A percentile compares a stretch with the other conserved stretches of the same genome.
phyloP scores from a whole-genome alignment of 2,797 vertebrate genomes.

The Rhinichthys osculus region DNA sequence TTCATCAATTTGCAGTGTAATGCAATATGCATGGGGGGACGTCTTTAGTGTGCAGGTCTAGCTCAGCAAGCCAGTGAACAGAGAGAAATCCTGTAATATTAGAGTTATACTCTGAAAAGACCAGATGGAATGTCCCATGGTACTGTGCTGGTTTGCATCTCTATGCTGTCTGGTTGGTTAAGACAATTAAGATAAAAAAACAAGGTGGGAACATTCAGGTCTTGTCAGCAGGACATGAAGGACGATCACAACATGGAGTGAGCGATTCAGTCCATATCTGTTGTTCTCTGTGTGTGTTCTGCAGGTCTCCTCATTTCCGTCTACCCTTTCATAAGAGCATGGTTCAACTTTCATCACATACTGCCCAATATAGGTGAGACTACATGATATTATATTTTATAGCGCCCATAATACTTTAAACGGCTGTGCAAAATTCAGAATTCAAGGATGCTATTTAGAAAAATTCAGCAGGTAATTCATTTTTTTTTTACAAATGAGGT shows the following conservation, averaged over 20 bases:
- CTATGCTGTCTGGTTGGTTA: neutral
- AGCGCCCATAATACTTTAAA: neutral
- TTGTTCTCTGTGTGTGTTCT: constrained; percentile 52
- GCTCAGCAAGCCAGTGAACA: constrained; percentile 18
- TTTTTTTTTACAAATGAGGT: neutral
- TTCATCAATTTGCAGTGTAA: constrained; percentile 8
- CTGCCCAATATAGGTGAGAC: constrained; percentile 77
- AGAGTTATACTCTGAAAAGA: neutral
- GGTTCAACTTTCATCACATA: constrained; percentile 80
- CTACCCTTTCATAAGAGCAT: constrained; percentile 82
- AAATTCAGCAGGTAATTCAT: neutral
- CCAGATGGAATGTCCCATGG: neutral
- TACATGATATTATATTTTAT: neutral
- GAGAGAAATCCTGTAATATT: constrained; percentile 51
- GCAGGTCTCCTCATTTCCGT: constrained; percentile 81
- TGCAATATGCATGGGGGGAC: constrained; percentile 30
- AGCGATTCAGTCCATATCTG: constrained; percentile 11
- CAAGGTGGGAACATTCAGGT: neutral
- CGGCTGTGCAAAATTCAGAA: neutral
- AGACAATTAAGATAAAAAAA: neutral
- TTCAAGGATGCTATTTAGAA: neutral
- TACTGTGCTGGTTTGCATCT: neutral
- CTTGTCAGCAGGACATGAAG: constrained; percentile 1
- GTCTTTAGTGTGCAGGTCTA: constrained; percentile 19
- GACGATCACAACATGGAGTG: neutral